Percentiles rank a stretch among this genome's conserved stretches.
Evolutionary conservation across 2,888 invertebrate genomes (phyloP).

Genomic region (Drosophila merina): DNA sequence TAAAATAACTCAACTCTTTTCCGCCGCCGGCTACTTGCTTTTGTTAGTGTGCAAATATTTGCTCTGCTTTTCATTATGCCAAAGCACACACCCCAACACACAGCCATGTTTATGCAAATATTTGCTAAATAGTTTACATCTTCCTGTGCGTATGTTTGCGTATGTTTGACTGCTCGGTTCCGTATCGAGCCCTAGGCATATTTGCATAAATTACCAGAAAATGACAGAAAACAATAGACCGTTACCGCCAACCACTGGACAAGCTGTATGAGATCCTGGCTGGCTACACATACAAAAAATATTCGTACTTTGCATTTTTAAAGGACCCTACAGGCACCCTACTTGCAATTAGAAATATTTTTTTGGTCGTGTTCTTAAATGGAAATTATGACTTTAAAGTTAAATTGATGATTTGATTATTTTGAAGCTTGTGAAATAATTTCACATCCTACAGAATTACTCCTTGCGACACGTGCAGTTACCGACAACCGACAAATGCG

Average conservation of each 20-base stretch:
- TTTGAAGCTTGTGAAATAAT: not conserved
- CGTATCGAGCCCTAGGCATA: conserved; percentile 32
- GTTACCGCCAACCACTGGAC: conserved; percentile 13
- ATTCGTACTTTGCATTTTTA: not conserved
- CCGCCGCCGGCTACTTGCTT: conserved; percentile 4
- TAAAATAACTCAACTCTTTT: conserved; percentile 20
- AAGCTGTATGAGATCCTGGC: conserved; percentile 4
- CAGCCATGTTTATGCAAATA: conserved; percentile 44
- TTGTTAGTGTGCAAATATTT: conserved; percentile 39
- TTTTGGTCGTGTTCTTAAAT: not conserved
- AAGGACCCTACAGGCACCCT: not conserved
- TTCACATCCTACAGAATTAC: not conserved
- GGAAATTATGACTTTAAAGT: not conserved
- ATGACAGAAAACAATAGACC: conserved; percentile 37
- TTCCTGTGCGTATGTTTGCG: conserved; percentile 9
- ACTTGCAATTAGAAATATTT: not conserved
- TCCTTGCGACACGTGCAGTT: conserved; percentile 8
- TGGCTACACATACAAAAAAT: not conserved
- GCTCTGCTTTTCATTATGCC: conserved; percentile 49
- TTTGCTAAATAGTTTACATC: conserved; percentile 49
- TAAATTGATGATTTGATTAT: not conserved
- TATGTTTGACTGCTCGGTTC: conserved; percentile 15
- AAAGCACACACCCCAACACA: conserved; percentile 33
- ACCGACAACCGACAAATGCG: conserved; percentile 31
- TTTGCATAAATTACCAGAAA: conserved; percentile 45